Evolutionary conservation across 2,113 vertebrate species (phyloP).

Genomic region (Alouatta palliata): DNA sequence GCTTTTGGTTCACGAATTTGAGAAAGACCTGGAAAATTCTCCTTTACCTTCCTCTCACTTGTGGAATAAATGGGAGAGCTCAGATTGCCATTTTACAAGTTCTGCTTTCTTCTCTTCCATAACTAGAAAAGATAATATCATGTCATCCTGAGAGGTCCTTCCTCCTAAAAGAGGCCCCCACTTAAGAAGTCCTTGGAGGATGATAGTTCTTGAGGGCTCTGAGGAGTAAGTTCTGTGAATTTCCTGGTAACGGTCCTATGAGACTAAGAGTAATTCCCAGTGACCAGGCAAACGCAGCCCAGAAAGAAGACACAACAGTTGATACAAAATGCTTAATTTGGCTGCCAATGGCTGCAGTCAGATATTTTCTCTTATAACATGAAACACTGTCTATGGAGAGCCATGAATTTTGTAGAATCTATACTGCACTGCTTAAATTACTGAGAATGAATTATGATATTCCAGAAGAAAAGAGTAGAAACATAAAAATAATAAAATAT

Average conservation of each 20-base stretch:
- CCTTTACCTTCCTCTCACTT: neutral
- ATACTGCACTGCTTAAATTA: neutral
- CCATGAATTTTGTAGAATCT: neutral
- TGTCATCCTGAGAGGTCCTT: neutral
- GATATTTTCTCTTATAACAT: neutral
- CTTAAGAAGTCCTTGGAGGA: neutral
- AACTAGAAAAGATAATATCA: neutral
- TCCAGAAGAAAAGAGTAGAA: neutral
- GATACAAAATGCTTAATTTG: neutral
- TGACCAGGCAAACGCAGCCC: neutral
- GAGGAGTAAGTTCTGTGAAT: neutral
- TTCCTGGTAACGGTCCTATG: neutral
- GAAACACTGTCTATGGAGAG: neutral
- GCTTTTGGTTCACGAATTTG: neutral
- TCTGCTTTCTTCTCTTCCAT: neutral
- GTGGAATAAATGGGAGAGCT: neutral
- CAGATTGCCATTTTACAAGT: neutral
- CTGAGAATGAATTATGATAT: neutral
- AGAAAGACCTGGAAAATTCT: neutral
- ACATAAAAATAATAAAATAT: slow-evolving; percentile 33
- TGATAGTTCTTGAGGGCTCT: neutral
- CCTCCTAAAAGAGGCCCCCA: neutral
- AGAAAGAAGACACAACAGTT: neutral
- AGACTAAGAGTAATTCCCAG: neutral
- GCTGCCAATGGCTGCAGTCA: neutral